A percentile compares a stretch with the other conserved stretches of the same genome.
phyloP scores from a whole-genome alignment of 2,888 invertebrate species.

The Autographa gamma region DNA sequence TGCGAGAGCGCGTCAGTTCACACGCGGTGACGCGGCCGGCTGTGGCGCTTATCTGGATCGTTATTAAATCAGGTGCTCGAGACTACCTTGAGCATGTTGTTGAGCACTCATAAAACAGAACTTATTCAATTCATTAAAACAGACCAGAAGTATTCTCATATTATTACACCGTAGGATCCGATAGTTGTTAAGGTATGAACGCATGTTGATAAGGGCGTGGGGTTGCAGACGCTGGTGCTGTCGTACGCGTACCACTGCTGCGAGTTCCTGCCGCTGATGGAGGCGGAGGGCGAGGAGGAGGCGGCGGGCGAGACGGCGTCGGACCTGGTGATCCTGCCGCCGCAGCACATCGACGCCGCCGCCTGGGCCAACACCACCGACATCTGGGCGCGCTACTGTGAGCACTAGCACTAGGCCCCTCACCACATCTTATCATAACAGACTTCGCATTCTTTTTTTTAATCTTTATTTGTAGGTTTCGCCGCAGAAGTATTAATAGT shows the following conservation, averaged over 20 bases:
- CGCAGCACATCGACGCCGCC: slow-evolving; percentile 87
- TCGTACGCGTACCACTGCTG: slow-evolving; percentile 99
- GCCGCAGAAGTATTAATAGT: too few species aligned
- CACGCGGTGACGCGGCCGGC: slow-evolving; percentile 5
- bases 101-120: too few species aligned
- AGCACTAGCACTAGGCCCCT: neutral
- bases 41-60: neutral
- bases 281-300: slow-evolving; percentile 88
- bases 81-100: too few species aligned
- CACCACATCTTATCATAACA: slow-evolving; percentile 69
- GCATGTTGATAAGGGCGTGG: neutral
- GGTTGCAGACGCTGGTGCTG: slow-evolving; percentile 92
- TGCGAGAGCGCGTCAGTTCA: slow-evolving; percentile 16
- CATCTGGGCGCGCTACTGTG: slow-evolving; percentile 95
- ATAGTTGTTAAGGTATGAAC: too few species aligned
- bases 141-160: too few species aligned
- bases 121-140: too few species aligned
- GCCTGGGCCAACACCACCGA: slow-evolving; percentile 95
- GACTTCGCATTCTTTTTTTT: too few species aligned
- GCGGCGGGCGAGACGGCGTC: slow-evolving; percentile 85
- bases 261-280: slow-evolving; percentile 93
- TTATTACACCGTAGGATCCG: too few species aligned
- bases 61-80: too few species aligned
- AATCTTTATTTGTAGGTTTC: too few species aligned
- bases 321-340: slow-evolving; percentile 82